phyloP scores from a whole-genome alignment of 53 echinoderm and acorn worm species.

The Zoroaster sp. region DNA sequence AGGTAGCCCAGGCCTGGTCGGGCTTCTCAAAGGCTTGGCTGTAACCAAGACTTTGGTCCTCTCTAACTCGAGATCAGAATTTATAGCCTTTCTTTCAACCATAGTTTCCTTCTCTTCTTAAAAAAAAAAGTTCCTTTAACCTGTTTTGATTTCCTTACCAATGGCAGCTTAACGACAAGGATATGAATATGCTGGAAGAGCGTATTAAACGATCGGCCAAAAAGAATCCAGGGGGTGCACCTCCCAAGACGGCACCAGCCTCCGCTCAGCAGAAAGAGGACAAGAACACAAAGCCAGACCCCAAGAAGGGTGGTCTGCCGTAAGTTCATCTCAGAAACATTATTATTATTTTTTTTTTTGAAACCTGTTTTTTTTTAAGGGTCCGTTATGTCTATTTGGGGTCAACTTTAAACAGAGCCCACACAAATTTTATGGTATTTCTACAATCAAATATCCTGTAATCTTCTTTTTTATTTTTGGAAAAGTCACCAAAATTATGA shows the following conservation, averaged over 20 bases:
- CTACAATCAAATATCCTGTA: background rate
- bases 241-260: slow-evolving; percentile 10
- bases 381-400: no score
- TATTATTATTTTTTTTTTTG: slow-evolving; percentile 7
- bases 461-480: no score
- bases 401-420: background rate
- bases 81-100: no score
- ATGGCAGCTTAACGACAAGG: slow-evolving; percentile 97
- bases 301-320: slow-evolving; percentile 82
- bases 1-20: no score
- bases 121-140: no score
- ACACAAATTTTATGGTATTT: background rate
- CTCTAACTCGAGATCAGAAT: no score
- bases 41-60: no score
- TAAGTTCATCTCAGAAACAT: slow-evolving; percentile 40
- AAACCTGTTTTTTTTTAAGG: no score
- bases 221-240: slow-evolving; percentile 42
- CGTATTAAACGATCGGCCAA: slow-evolving; percentile 90
- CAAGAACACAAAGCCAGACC: slow-evolving; percentile 53
- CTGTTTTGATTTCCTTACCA: no score
- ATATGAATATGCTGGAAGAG: slow-evolving; percentile 88
- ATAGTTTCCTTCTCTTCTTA: no score
- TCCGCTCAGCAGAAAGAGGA: slow-evolving; percentile 50
- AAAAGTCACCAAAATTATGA: no score
- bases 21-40: no score